phyloP scores from a whole-genome alignment of 1,140 invertebrate species.

The Episyrphus balteatus region DNA sequence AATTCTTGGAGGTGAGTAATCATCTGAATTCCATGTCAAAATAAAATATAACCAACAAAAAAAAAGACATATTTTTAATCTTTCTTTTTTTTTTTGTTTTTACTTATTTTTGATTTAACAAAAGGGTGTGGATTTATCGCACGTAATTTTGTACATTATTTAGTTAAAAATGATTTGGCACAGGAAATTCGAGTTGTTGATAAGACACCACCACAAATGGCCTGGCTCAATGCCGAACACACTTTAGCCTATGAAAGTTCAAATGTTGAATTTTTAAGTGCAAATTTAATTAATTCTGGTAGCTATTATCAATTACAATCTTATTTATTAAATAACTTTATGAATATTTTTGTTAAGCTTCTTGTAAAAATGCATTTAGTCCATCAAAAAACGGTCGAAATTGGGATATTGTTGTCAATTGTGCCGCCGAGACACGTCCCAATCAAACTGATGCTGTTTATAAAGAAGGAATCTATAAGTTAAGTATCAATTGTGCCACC shows the following conservation, averaged over 20 bases:
- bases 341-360: slow-evolving; percentile 43
- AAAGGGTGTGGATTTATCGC: slow-evolving; percentile 86
- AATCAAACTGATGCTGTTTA: slow-evolving; percentile 82
- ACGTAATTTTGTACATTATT: slow-evolving; percentile 71
- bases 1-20: slow-evolving; percentile 31
- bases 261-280: slow-evolving; percentile 78
- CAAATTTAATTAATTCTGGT: slow-evolving; percentile 83
- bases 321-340: slow-evolving; percentile 2
- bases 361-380: slow-evolving; percentile 63
- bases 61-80: neutral
- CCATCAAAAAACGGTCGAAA: slow-evolving; percentile 37
- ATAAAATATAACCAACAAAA: neutral
- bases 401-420: slow-evolving; percentile 77
- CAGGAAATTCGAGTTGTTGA: slow-evolving; percentile 70
- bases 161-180: slow-evolving; percentile 66
- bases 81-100: slow-evolving; percentile 2
- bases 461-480: slow-evolving; percentile 74
- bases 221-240: slow-evolving; percentile 72
- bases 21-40: neutral
- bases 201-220: slow-evolving; percentile 84
- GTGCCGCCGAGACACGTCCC: slow-evolving; percentile 79
- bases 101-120: slow-evolving; percentile 1
- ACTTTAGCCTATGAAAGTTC: slow-evolving; percentile 57
- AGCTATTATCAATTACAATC: slow-evolving; percentile 29
- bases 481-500: slow-evolving; percentile 72